Evolutionary conservation across 2,797 vertebrate genomes (phyloP).

Genomic region (Gephyroberyx darwinii): DNA sequence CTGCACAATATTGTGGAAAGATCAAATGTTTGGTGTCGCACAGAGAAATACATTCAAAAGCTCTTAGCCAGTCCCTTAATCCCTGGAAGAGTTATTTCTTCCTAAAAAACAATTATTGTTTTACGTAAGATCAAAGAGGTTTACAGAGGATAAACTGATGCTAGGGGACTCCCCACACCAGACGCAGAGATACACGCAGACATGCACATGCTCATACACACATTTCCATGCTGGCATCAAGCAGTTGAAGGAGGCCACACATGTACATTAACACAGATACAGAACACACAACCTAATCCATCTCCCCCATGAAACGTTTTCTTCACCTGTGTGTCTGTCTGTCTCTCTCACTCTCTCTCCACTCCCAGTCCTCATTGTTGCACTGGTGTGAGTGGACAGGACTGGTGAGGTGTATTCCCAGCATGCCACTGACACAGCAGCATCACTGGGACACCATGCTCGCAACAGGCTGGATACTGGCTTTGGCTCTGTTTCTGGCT

Average conservation of each 20-base stretch:
- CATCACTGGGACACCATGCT: conserved; percentile 56
- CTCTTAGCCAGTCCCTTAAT: conserved; percentile 51
- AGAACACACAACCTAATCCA: not conserved
- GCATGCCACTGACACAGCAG: conserved; percentile 62
- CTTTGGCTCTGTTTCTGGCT: conserved; percentile 68
- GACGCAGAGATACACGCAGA: not conserved
- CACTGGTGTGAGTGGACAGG: conserved; percentile 54
- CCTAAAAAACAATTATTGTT: conserved; percentile 55
- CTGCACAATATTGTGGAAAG: conserved; percentile 63
- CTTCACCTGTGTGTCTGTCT: not conserved
- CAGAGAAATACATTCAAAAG: conserved; percentile 59
- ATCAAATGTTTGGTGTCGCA: conserved; percentile 68
- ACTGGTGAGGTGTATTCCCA: conserved; percentile 54
- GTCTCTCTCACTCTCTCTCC: not conserved
- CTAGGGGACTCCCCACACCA: conserved; percentile 9
- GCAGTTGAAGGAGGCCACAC: not conserved
- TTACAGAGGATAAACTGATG: conserved; percentile 50
- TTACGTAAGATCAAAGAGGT: conserved; percentile 58
- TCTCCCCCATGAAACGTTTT: not conserved
- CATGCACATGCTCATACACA: not conserved
- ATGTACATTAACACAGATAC: not conserved
- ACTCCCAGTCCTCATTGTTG: conserved; percentile 25
- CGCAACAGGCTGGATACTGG: conserved; percentile 62
- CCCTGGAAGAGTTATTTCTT: conserved; percentile 32
- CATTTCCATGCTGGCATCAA: not conserved